phyloP scores from a whole-genome alignment of 2,888 invertebrate genomes.

The Cataglyphis cursor region DNA sequence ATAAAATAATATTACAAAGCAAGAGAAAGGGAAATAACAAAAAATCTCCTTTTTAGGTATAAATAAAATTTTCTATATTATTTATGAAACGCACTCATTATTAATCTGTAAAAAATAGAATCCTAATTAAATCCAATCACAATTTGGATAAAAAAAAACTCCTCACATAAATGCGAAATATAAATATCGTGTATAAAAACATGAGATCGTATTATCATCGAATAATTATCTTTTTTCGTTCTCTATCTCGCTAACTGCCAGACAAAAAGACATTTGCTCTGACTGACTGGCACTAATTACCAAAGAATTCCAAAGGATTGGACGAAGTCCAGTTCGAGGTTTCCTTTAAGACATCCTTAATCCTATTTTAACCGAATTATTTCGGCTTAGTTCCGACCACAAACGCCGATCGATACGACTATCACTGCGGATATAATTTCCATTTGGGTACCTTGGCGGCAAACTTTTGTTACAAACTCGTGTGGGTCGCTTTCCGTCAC shows the following conservation, averaged over 20 bases:
- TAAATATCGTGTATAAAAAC: constrained; percentile 24
- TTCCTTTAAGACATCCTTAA: constrained; percentile 39
- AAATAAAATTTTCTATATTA: background rate
- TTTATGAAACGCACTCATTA: background rate
- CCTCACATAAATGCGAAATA: background rate
- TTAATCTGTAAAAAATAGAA: background rate
- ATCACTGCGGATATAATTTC: constrained; percentile 59
- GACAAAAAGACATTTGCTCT: constrained; percentile 24
- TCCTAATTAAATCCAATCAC: background rate
- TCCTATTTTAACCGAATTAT: constrained; percentile 41
- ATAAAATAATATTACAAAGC: background rate
- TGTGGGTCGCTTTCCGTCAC: constrained; percentile 43
- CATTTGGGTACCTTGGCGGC: constrained; percentile 43
- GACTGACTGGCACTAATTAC: constrained; percentile 46
- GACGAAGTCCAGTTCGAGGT: constrained; percentile 12
- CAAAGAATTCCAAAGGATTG: constrained; percentile 11
- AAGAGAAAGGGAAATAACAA: background rate
- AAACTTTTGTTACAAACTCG: constrained; percentile 41
- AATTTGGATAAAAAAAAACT: background rate
- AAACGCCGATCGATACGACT: constrained; percentile 25
- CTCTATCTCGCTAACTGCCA: background rate
- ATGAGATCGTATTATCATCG: constrained; percentile 1
- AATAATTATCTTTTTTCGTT: constrained; percentile 22
- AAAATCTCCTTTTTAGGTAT: background rate
- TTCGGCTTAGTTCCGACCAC: constrained; percentile 31